Evolutionary conservation across 2,888 invertebrate species (phyloP).

Genomic region (Erebia ligea): DNA sequence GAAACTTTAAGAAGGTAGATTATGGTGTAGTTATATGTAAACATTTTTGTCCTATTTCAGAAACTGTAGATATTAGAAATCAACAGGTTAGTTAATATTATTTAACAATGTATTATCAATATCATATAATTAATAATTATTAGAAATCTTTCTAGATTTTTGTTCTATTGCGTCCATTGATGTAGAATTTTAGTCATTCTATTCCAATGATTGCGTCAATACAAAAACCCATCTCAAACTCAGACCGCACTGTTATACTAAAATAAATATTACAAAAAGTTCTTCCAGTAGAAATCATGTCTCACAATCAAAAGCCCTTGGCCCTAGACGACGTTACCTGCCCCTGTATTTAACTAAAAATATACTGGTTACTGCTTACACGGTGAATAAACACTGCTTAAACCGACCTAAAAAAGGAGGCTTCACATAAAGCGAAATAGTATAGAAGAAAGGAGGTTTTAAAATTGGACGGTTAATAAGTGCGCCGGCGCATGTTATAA

Average conservation of each 20-base stretch:
- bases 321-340: slow-evolving; percentile 73
- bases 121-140: no score
- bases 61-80: no score
- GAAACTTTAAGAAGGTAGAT: no score
- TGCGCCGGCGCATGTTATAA: slow-evolving; percentile 72
- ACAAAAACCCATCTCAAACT: slow-evolving; percentile 2
- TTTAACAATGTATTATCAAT: no score
- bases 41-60: no score
- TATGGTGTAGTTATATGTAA: no score
- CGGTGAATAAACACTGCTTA: slow-evolving; percentile 70
- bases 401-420: slow-evolving; percentile 43
- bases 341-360: slow-evolving; percentile 75
- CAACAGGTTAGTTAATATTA: no score
- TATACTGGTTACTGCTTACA: slow-evolving; percentile 68
- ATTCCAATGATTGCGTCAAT: no score
- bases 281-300: slow-evolving; percentile 12
- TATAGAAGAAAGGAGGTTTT: slow-evolving; percentile 44
- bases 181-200: no score
- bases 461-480: slow-evolving; percentile 55
- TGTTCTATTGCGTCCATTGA: no score
- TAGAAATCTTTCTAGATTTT: no score
- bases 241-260: slow-evolving; percentile 14
- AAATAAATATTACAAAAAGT: slow-evolving; percentile 31
- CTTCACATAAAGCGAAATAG: slow-evolving; percentile 34
- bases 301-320: slow-evolving; percentile 61